phyloP scores from a whole-genome alignment of 2,797 vertebrate species.

The Picus viridis region DNA sequence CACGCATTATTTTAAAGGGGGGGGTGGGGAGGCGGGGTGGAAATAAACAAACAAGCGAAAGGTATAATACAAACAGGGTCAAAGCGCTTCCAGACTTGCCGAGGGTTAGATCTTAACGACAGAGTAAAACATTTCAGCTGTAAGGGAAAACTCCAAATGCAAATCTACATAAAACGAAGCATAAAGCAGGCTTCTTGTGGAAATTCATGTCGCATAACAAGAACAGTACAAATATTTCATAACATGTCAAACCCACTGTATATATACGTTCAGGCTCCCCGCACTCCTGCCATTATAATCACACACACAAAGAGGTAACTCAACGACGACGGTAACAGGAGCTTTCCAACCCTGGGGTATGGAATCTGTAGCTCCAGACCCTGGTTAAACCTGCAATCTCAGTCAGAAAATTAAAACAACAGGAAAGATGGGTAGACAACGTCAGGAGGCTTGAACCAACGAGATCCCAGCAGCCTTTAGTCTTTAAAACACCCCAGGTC shows the following conservation, averaged over 20 bases:
- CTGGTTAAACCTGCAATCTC: neutral
- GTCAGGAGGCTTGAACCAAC: neutral
- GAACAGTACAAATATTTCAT: constrained; percentile 5
- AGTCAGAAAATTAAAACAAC: neutral
- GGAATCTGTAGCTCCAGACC: neutral
- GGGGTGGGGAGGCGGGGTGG: too few relatives aligned
- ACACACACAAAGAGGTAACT: neutral
- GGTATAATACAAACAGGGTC: neutral
- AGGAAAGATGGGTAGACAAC: neutral
- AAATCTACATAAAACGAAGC: constrained; percentile 10
- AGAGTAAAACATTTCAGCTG: neutral
- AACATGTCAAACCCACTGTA: neutral
- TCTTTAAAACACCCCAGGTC: neutral
- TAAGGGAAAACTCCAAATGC: neutral
- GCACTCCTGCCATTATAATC: neutral
- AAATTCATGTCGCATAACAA: constrained; percentile 4
- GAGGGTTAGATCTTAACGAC: neutral
- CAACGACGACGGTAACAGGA: neutral
- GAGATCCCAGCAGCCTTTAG: neutral
- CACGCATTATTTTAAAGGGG: neutral
- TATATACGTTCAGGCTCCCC: neutral
- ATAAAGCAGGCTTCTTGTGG: neutral
- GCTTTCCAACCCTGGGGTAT: neutral
- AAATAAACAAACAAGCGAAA: neutral
- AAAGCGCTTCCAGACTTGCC: neutral